Evolutionary conservation across 2,797 vertebrate genomes (phyloP).

Genomic region (Brachyalestes nurse): DNA sequence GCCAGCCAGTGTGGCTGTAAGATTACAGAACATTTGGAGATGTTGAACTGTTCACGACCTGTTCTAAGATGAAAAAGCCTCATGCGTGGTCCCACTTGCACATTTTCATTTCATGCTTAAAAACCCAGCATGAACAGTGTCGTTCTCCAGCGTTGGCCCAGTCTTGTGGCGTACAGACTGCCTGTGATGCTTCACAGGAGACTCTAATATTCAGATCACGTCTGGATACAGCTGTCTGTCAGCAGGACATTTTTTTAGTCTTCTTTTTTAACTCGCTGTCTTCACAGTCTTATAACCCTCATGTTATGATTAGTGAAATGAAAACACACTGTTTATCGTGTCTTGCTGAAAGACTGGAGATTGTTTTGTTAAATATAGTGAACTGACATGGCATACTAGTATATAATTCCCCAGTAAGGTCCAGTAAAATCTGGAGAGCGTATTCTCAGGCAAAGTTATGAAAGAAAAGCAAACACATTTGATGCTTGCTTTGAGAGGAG

Average conservation of each 20-base stretch:
- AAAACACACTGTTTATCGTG: conserved; percentile 1
- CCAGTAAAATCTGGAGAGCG: not conserved
- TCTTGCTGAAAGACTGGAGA: conserved; percentile 14
- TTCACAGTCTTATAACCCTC: conserved; percentile 16
- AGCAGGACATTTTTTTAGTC: not conserved
- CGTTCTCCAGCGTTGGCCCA: not conserved
- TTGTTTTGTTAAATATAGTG: conserved; percentile 1
- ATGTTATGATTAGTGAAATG: conserved; percentile 24
- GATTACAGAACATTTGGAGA: conserved; percentile 22
- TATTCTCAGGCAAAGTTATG: not conserved
- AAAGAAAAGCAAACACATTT: not conserved
- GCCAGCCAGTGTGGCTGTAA: not conserved
- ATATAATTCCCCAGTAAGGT: not conserved
- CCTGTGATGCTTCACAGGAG: not conserved
- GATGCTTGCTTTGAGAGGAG: not conserved
- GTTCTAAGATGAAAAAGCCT: conserved; percentile 26
- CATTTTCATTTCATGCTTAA: conserved; percentile 17
- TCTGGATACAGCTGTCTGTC: conserved; percentile 19
- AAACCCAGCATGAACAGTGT: not conserved
- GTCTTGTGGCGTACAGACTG: not conserved
- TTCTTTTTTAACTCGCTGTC: not conserved
- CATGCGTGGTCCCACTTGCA: not conserved
- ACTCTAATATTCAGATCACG: not conserved
- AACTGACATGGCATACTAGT: not conserved
- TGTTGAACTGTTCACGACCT: conserved; percentile 17